Conservation (phyloP, 1,140 invertebrate species). For the Hestina assimilis region DNA sequence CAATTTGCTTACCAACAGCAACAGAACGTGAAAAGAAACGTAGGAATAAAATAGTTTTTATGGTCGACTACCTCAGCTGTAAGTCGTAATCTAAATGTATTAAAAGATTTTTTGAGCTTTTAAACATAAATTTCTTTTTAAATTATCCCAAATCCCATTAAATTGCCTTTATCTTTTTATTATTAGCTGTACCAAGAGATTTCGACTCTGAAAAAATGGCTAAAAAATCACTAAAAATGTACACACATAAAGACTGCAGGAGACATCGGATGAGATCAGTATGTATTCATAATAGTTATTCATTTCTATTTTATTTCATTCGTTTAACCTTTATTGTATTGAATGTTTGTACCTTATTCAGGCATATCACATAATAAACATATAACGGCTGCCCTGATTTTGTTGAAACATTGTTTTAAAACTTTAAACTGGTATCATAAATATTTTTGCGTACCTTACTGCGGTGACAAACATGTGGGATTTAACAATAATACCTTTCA, state of each 20-base stretch:
- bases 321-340: too few relatives aligned
- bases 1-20: slow-evolving; percentile 52
- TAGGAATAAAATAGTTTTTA: slow-evolving; percentile 44
- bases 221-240: slow-evolving; percentile 60
- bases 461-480: too few relatives aligned
- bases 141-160: background rate
- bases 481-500: too few relatives aligned
- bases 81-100: slow-evolving; percentile 29
- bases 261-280: slow-evolving; percentile 51
- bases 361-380: background rate
- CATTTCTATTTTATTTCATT: too few relatives aligned
- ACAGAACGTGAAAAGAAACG: slow-evolving; percentile 46
- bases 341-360: background rate
- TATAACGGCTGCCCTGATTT: too few relatives aligned
- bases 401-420: too few relatives aligned
- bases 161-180: background rate
- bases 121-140: background rate
- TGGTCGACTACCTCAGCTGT: slow-evolving; percentile 64
- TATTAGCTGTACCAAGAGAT: slow-evolving; percentile 57
- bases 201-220: slow-evolving; percentile 61
- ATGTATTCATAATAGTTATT: slow-evolving; percentile 7
- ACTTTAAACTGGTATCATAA: too few relatives aligned
- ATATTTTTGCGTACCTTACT: too few relatives aligned
- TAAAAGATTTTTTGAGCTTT: background rate
- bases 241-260: slow-evolving; percentile 58